phyloP scores from a whole-genome alignment of 2,113 vertebrate genomes.

The Progne subis region DNA sequence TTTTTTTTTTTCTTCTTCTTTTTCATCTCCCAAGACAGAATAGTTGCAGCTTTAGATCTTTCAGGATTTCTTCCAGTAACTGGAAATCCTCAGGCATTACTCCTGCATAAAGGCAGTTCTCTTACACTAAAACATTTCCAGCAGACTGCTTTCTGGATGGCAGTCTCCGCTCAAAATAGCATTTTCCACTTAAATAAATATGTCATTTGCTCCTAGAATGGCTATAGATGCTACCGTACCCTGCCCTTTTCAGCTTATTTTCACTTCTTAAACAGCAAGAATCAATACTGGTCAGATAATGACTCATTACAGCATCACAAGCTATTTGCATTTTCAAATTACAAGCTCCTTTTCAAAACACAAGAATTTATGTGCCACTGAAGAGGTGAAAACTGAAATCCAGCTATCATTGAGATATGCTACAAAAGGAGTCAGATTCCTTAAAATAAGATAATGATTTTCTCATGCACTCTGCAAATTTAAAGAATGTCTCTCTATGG shows the following conservation, averaged over 20 bases:
- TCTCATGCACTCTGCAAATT: background rate
- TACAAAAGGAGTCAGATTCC: background rate
- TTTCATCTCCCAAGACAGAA: constrained; percentile 6
- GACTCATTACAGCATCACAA: background rate
- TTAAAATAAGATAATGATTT: background rate
- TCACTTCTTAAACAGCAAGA: background rate
- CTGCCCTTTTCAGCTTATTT: background rate
- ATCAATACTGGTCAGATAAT: background rate
- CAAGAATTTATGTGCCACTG: background rate
- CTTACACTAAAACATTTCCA: background rate
- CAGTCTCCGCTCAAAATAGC: constrained; percentile 11
- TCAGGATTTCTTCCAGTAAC: background rate
- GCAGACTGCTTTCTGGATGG: background rate
- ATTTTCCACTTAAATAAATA: constrained; percentile 15
- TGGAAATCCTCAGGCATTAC: constrained; percentile 31
- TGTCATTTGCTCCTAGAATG: constrained; percentile 2
- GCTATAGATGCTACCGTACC: background rate
- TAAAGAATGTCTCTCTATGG: background rate
- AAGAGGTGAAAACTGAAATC: background rate
- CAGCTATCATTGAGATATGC: background rate
- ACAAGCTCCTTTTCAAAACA: constrained; percentile 3
- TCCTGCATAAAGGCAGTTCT: background rate
- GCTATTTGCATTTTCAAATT: background rate
- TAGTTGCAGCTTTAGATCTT: constrained; percentile 4
- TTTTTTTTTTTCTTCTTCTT: background rate